Conservation (phyloP, 2,888 invertebrate species). For the Leptopterna dolabrata region DNA sequence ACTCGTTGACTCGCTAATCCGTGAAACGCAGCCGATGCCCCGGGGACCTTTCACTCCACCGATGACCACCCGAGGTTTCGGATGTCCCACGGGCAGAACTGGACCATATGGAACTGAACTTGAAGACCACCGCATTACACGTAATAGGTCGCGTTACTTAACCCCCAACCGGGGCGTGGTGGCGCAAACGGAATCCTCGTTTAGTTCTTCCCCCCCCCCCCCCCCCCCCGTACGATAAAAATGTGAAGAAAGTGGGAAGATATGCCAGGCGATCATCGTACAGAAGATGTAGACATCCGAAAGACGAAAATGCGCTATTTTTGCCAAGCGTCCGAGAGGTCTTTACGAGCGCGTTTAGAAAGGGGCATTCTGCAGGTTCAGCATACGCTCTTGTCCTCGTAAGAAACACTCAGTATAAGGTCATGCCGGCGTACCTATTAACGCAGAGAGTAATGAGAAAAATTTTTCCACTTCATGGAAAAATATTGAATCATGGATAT, state of each 20-base stretch:
- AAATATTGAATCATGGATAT: no score
- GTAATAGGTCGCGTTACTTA: not conserved
- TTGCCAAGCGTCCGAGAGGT: not conserved
- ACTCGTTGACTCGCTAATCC: not conserved
- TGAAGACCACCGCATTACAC: not conserved
- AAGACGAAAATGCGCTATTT: not conserved
- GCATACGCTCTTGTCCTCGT: not conserved
- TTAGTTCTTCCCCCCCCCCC: no score
- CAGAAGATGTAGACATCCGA: not conserved
- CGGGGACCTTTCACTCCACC: not conserved
- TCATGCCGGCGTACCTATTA: no score
- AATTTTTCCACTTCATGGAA: no score
- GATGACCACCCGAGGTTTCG: not conserved
- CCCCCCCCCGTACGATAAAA: not conserved
- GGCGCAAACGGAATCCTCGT: not conserved
- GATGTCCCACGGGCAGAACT: not conserved
- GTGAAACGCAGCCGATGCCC: not conserved
- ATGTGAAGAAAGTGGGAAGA: not conserved
- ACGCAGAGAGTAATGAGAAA: no score
- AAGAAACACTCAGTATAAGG: not conserved
- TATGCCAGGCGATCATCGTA: not conserved
- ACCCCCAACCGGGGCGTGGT: not conserved
- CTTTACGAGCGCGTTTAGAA: not conserved
- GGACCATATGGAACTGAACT: not conserved
- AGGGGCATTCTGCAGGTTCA: not conserved